Base-by-base conservation (phyloP, 2,888 invertebrate genomes). In the Glaucopsyche alexis region DNA sequence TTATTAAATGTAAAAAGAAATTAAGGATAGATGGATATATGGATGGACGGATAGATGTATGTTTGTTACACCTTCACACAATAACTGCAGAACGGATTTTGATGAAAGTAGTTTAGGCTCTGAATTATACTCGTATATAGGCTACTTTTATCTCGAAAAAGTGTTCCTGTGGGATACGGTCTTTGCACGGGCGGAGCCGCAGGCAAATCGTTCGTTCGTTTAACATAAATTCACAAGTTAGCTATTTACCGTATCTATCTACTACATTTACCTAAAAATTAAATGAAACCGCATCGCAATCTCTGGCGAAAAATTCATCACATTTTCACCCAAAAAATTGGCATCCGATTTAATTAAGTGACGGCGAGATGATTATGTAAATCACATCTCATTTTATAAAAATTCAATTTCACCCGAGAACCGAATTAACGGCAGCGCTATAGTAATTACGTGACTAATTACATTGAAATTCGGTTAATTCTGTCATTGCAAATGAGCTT, bases 361-460 rank as follows among this genome's bases (percentile, higher is more conserved):
- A 55, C 72, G 75, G 60, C 73, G 74, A 71, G 75, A 75, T 74
- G 74, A 78, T 78, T 77, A 77, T 76, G 76, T 74, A 75, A 78
- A 78, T 78, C 72, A 74, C 75, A 75, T 75, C 73, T 77, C 77
- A 77, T 78, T 78, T 75, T 75, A 74, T 75, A 78, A 77, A 78
- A 76, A 78, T 76, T 67, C 74, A 77, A 75, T 75, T 77, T 77
- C 75, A 77, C 75, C 75, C 74, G 76, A 72, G 75, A 75, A 74
- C 73, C 71, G 75, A 76, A 78, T 77, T 77, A 78, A 75, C 76
- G 72, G 74, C 75, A 74, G 73, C 66, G 75, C 73, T 52, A 74
- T 76, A 75, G 76, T 76, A 75, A 76, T 76, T 76, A 73, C 69
- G 65, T 60, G 72, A 77, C 75, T 75, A 77, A 77, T 76, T 76